Evolutionary conservation across 2,113 vertebrate species (phyloP).

Genomic region (Archilochus colubris): DNA sequence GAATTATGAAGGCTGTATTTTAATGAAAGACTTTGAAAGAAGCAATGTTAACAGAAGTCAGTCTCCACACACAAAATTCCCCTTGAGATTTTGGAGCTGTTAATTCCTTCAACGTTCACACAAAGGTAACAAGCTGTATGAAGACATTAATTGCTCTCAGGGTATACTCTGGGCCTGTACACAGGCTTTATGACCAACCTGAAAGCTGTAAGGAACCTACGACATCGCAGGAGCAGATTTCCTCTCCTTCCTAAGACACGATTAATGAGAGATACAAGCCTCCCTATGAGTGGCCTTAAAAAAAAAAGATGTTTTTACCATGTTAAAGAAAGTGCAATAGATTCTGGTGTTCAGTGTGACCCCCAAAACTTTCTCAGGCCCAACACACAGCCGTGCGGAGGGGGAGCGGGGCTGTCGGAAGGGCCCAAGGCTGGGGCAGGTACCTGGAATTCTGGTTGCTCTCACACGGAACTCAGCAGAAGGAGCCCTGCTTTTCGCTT

Average conservation of each 20-base stretch:
- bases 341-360: neutral
- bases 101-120: neutral
- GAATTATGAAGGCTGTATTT: neutral
- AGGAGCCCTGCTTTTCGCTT: neutral
- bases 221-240: neutral
- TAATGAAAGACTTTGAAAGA: neutral
- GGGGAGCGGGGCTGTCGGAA: neutral
- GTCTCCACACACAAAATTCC: neutral
- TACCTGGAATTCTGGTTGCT: neutral
- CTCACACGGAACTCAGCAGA: neutral
- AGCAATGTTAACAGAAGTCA: neutral
- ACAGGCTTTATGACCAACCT: neutral
- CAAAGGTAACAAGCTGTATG: neutral
- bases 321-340: accelerated
- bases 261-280: neutral
- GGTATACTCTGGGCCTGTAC: neutral
- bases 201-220: neutral
- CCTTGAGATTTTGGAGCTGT: neutral
- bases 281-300: neutral
- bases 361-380: neutral
- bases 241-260: neutral
- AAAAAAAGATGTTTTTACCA: neutral
- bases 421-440: neutral
- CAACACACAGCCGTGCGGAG: neutral
- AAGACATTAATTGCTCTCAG: neutral